phyloP scores from a whole-genome alignment of 92 coral and sea anemone genomes.

The Zoanthus gigantus region DNA sequence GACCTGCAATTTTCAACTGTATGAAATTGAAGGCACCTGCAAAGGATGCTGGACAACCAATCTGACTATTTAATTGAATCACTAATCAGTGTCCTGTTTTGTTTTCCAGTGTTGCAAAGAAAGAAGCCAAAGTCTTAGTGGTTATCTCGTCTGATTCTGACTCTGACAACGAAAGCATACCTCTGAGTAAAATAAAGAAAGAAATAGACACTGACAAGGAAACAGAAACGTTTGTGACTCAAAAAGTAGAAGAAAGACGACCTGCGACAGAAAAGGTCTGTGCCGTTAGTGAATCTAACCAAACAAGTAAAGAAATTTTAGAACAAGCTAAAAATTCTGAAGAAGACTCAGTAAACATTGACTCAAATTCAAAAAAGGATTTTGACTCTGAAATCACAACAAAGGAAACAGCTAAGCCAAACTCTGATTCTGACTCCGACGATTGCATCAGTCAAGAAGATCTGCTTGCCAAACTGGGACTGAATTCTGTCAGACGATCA shows the following conservation, averaged over 20 bases:
- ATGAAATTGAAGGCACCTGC: no score
- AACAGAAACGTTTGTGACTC: neutral
- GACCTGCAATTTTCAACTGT: no score
- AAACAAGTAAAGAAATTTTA: neutral
- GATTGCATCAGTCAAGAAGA: slow-evolving; percentile 97
- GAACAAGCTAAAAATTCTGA: neutral
- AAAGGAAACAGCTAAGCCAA: neutral
- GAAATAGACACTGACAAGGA: slow-evolving; percentile 41
- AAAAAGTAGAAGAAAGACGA: neutral
- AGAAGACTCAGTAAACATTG: neutral
- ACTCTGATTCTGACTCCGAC: slow-evolving; percentile 80
- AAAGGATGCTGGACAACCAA: no score
- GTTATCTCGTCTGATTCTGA: slow-evolving; percentile 44
- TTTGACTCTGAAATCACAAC: neutral
- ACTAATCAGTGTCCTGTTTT: neutral
- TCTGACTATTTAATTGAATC: neutral
- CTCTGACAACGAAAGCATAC: slow-evolving; percentile 25
- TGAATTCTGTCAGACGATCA: slow-evolving; percentile 81
- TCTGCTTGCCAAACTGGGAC: slow-evolving; percentile 90
- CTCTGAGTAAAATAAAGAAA: slow-evolving; percentile 28
- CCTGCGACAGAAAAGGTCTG: neutral
- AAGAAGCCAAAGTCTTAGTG: slow-evolving; percentile 37
- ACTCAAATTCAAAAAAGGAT: neutral
- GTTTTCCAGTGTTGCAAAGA: slow-evolving; percentile 18
- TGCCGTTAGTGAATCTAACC: neutral